Evolutionary conservation across 2,113 vertebrate species (phyloP).

Genomic region (Osmerus eperlanus): DNA sequence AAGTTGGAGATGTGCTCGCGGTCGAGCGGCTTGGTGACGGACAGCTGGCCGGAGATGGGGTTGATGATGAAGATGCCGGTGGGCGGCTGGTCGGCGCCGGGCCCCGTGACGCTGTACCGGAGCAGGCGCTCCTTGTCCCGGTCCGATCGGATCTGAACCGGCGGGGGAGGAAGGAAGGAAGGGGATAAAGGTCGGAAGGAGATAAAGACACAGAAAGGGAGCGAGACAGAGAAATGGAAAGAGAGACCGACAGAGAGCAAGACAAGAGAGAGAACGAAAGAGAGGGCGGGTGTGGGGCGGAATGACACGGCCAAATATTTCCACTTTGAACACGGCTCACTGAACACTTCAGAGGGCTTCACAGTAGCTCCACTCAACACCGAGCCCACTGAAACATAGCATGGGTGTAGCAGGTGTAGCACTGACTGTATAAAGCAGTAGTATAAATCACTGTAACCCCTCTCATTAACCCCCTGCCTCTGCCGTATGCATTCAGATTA

Average conservation of each 20-base stretch:
- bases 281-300: neutral
- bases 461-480: neutral
- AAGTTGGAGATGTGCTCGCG: slow-evolving; percentile 93
- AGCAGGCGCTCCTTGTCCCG: slow-evolving; percentile 89
- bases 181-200: neutral
- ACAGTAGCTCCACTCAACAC: neutral
- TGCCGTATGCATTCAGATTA: neutral
- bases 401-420: neutral
- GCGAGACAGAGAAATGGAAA: neutral
- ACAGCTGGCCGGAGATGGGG: slow-evolving; percentile 91
- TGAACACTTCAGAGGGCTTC: neutral
- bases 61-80: slow-evolving; percentile 96
- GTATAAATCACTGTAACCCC: neutral
- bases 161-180: neutral
- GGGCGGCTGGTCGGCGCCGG: slow-evolving; percentile 93
- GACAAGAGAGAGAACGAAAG: neutral
- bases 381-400: neutral
- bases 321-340: too few relatives aligned
- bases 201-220: neutral
- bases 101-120: slow-evolving; percentile 93
- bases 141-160: slow-evolving; percentile 86
- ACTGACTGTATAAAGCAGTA: neutral
- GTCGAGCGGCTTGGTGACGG: slow-evolving; percentile 94
- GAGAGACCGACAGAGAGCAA: neutral
- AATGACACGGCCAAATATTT: neutral